Percentiles rank a stretch among this genome's conserved stretches.
phyloP scores from a whole-genome alignment of 2,888 invertebrate genomes.

The Dolichomitus sp. region DNA sequence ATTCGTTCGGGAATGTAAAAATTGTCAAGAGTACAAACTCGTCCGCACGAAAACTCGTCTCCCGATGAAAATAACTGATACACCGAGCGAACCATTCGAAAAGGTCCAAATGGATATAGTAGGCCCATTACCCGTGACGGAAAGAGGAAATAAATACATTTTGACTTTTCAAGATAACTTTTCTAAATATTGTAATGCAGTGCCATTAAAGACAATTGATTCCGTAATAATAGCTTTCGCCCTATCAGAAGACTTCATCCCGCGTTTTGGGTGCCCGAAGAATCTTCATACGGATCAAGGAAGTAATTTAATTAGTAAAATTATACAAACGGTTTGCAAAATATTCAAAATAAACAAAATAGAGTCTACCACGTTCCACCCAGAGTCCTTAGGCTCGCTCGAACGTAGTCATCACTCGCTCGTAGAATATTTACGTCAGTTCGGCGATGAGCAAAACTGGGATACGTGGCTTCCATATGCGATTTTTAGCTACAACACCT shows the following conservation, averaged over 20 bases:
- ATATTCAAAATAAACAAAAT: background rate
- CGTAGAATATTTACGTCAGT: constrained; percentile 21
- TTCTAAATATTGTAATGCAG: constrained; percentile 57
- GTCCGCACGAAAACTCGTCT: too few species aligned
- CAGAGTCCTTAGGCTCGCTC: constrained; percentile 23
- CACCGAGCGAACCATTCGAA: constrained; percentile 54
- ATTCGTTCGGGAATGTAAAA: too few species aligned
- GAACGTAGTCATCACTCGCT: constrained; percentile 29
- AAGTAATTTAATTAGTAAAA: constrained; percentile 49
- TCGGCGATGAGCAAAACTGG: constrained; percentile 15
- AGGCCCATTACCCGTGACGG: constrained; percentile 65
- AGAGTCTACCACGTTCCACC: constrained; percentile 36
- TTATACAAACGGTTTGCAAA: constrained; percentile 25
- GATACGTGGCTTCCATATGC: constrained; percentile 30
- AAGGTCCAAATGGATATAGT: constrained; percentile 70
- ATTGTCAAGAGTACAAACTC: too few species aligned
- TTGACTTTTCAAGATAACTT: constrained; percentile 58
- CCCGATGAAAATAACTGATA: constrained; percentile 39
- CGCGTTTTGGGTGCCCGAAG: constrained; percentile 32
- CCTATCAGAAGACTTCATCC: background rate
- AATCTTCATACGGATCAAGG: constrained; percentile 58
- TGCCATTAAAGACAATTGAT: constrained; percentile 42
- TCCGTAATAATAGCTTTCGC: constrained; percentile 45
- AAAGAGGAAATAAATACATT: constrained; percentile 44
- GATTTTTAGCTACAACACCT: constrained; percentile 29